phyloP scores from a whole-genome alignment of 2,888 invertebrate genomes.

The Epirrita christyi region DNA sequence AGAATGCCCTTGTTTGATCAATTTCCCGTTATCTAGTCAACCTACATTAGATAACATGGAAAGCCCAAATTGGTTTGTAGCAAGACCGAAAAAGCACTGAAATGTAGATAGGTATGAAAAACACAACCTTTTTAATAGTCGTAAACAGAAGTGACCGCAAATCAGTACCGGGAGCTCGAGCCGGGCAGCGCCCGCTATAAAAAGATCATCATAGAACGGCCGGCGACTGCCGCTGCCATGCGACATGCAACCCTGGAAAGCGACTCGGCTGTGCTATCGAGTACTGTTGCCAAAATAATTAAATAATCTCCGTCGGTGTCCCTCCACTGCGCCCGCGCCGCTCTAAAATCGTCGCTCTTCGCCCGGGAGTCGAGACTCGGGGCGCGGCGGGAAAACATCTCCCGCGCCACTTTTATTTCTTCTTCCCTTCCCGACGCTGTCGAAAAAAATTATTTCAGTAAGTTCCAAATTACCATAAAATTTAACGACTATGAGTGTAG shows the following conservation, averaged over 20 bases:
- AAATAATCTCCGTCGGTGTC: slow-evolving; percentile 88
- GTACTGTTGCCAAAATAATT: slow-evolving; percentile 91
- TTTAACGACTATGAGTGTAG: slow-evolving; percentile 66
- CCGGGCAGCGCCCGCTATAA: slow-evolving; percentile 83
- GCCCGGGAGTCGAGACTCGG: slow-evolving; percentile 85
- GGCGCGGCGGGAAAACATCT: slow-evolving; percentile 85
- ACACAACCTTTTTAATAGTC: slow-evolving; percentile 54
- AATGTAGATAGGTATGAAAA: slow-evolving; percentile 12
- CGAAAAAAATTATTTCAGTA: slow-evolving; percentile 79
- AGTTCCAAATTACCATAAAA: slow-evolving; percentile 69
- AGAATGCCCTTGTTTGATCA: not conserved
- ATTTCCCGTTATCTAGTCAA: slow-evolving; percentile 8
- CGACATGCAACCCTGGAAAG: slow-evolving; percentile 85
- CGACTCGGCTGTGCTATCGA: slow-evolving; percentile 83
- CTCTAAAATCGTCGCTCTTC: slow-evolving; percentile 85
- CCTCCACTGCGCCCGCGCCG: slow-evolving; percentile 86
- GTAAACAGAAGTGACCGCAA: slow-evolving; percentile 60
- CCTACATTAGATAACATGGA: slow-evolving; percentile 1
- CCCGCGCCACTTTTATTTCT: slow-evolving; percentile 85
- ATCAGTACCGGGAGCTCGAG: slow-evolving; percentile 71
- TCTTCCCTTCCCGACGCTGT: slow-evolving; percentile 85
- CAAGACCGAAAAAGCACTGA: slow-evolving; percentile 5
- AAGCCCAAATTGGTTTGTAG: not conserved
- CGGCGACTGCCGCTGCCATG: slow-evolving; percentile 72
- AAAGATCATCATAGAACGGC: slow-evolving; percentile 82